phyloP scores from a whole-genome alignment of 2,888 invertebrate genomes.

The Merodon equestris region DNA sequence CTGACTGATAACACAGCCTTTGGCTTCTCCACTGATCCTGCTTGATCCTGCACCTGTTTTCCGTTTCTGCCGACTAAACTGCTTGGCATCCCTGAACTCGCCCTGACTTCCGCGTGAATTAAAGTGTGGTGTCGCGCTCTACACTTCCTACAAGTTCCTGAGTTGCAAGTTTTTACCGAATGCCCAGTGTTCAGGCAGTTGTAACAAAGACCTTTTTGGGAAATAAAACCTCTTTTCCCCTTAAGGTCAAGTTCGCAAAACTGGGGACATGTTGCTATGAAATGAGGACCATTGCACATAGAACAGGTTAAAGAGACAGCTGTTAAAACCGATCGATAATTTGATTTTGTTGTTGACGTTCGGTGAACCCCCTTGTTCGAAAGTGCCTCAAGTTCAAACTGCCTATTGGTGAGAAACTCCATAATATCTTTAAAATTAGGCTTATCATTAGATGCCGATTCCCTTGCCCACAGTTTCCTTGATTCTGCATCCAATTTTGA shows the following conservation, averaged over 20 bases:
- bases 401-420: constrained; percentile 1
- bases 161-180: too few species aligned
- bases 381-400: constrained; percentile 13
- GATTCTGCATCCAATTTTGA: constrained; percentile 3
- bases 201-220: constrained; percentile 22
- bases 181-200: constrained; percentile 21
- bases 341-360: neutral
- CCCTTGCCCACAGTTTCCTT: constrained; percentile 7
- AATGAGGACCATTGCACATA: constrained; percentile 7
- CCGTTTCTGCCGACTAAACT: neutral
- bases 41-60: neutral
- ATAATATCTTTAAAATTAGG: neutral
- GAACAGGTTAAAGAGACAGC: constrained; percentile 2
- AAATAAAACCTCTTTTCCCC: neutral
- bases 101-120: neutral
- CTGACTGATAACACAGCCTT: neutral
- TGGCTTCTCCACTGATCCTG: neutral
- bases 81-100: neutral
- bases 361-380: neutral
- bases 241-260: constrained; percentile 6
- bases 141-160: constrained; percentile 21
- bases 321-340: neutral
- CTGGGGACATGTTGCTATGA: neutral
- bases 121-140: constrained; percentile 6
- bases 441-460: neutral